phyloP scores from a whole-genome alignment of 2,797 vertebrate species.

The Ceryle rudis region DNA sequence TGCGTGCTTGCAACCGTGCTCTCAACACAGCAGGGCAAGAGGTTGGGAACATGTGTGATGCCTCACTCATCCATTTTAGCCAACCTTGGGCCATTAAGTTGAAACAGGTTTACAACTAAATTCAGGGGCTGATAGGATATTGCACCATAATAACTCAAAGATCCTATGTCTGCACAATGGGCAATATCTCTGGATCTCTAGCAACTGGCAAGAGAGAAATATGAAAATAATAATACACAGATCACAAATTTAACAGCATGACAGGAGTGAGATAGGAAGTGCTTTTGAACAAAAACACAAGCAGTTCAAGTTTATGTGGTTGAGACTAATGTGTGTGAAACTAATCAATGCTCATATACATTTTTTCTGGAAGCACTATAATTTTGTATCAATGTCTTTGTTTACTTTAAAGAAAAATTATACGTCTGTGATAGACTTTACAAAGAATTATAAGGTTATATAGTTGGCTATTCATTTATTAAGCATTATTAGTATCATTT shows the following conservation, averaged over 20 bases:
- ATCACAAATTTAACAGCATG: background rate
- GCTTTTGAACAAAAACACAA: background rate
- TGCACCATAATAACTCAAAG: background rate
- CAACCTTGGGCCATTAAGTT: background rate
- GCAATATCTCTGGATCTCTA: background rate
- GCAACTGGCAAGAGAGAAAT: background rate
- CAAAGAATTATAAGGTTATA: background rate
- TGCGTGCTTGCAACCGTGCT: fast-evolving
- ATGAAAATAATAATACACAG: background rate
- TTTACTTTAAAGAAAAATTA: background rate
- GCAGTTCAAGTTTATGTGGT: background rate
- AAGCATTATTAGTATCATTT: background rate
- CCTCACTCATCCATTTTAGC: background rate
- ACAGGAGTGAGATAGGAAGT: background rate
- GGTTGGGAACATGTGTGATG: fast-evolving
- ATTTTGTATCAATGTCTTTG: background rate
- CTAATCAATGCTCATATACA: background rate
- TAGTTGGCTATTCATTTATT: background rate
- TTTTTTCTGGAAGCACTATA: background rate
- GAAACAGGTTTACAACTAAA: background rate
- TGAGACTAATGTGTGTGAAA: background rate
- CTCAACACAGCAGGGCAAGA: background rate
- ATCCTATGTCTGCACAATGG: fast-evolving
- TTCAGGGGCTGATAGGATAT: fast-evolving
- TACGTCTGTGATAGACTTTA: background rate